Evolutionary conservation across 2,797 vertebrate species (phyloP).

Genomic region (Chromis chromis): DNA sequence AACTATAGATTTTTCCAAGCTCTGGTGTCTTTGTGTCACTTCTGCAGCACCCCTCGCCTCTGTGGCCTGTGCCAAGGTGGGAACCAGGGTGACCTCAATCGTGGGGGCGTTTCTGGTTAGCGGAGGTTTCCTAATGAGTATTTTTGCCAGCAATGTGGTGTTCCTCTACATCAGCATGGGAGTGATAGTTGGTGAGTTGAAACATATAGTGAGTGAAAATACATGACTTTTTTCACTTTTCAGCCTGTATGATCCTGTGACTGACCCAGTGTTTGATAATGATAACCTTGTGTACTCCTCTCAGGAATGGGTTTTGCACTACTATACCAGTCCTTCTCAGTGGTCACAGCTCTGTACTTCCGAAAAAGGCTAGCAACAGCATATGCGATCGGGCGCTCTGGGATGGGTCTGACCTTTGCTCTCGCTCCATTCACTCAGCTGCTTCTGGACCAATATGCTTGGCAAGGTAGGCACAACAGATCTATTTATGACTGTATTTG

Average conservation of each 20-base stretch:
- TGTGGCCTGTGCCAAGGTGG: constrained; percentile 85
- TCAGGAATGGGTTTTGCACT: constrained; percentile 91
- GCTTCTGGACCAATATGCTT: constrained; percentile 89
- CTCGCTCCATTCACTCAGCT: constrained; percentile 92
- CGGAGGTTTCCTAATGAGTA: constrained; percentile 90
- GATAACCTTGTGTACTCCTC: constrained; percentile 10
- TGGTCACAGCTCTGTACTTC: constrained; percentile 90
- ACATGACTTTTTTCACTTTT: constrained; percentile 1
- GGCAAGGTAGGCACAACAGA: constrained; percentile 88
- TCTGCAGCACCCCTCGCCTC: constrained; percentile 87
- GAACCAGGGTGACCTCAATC: constrained; percentile 86
- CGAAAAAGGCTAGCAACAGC: constrained; percentile 87
- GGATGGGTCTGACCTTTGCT: constrained; percentile 94
- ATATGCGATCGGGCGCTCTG: constrained; percentile 90
- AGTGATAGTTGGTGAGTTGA: constrained; percentile 89
- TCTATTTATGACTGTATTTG: background rate
- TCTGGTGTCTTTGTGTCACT: background rate
- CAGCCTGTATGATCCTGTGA: constrained; percentile 3
- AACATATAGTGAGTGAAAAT: constrained; percentile 1
- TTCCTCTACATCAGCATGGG: constrained; percentile 96
- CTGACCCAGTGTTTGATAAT: background rate
- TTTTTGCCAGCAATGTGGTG: constrained; percentile 86
- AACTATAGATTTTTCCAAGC: background rate
- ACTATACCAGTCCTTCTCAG: constrained; percentile 91
- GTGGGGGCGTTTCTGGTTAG: constrained; percentile 86